Conservation (phyloP, 2,113 vertebrate species). For the Ariopsis seemanni region DNA sequence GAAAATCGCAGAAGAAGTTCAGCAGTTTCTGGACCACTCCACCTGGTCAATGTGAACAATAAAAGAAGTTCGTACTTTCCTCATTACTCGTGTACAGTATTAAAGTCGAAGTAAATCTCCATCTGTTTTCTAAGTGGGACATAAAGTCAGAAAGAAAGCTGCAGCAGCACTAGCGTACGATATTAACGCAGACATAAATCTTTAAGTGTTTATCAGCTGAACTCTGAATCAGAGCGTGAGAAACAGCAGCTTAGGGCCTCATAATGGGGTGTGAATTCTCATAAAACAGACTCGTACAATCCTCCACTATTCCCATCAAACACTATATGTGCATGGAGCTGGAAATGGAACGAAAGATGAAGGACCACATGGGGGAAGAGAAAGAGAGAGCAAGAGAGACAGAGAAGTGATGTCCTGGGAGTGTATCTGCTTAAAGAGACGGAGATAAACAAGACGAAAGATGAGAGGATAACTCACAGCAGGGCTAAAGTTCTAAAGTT, state of each 20-base stretch:
- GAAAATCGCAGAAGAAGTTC: not conserved
- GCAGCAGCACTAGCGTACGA: not conserved
- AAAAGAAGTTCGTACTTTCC: not conserved
- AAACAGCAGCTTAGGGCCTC: constrained; percentile 14
- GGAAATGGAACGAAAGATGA: not conserved
- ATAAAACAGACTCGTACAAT: constrained; percentile 4
- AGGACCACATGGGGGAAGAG: not conserved
- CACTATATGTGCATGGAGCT: constrained; percentile 9
- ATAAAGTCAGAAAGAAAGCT: not conserved
- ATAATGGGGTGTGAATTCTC: not conserved
- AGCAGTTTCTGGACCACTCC: not conserved
- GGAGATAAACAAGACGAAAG: not conserved
- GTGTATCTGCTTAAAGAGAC: not conserved
- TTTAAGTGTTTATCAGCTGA: constrained; percentile 39
- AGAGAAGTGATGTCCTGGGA: not conserved
- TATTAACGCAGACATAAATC: constrained; percentile 31
- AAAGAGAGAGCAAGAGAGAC: not conserved
- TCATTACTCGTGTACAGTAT: no score
- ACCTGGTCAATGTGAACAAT: not conserved
- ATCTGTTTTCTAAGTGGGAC: constrained; percentile 38
- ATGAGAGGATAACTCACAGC: not conserved
- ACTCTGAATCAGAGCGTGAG: constrained; percentile 12
- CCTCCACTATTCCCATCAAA: constrained; percentile 8
- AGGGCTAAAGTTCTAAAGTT: not conserved
- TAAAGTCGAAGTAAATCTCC: not conserved